Evolutionary conservation across 92 coral and sea anemone species (phyloP).

Genomic region (Porites cylindrica): DNA sequence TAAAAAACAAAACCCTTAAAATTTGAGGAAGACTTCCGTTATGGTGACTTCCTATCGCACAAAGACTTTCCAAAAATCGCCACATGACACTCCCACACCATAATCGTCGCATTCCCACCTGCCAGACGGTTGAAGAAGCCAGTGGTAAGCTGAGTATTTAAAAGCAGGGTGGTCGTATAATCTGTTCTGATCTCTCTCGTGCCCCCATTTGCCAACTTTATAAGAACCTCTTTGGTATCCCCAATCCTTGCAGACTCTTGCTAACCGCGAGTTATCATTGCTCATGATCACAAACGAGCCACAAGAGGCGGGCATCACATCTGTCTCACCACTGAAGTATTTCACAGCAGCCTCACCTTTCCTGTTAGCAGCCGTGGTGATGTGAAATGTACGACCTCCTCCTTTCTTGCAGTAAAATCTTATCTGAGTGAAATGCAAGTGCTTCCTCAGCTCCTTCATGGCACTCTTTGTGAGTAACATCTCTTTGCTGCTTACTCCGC

Average conservation of each 20-base stretch:
- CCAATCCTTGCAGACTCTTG: slow-evolving; percentile 13
- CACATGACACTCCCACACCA: too few species aligned
- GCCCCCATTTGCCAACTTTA: background rate
- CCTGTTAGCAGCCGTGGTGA: slow-evolving; percentile 18
- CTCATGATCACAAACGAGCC: slow-evolving; percentile 9
- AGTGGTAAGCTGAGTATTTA: background rate
- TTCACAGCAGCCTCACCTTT: background rate
- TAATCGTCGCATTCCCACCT: too few species aligned
- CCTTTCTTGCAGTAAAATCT: slow-evolving; percentile 26
- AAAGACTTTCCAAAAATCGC: too few species aligned
- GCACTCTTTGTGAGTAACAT: background rate
- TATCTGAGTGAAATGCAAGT: slow-evolving; percentile 15
- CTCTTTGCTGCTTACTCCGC: slow-evolving; percentile 15
- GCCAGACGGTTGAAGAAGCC: too few species aligned
- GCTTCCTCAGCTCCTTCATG: slow-evolving; percentile 2
- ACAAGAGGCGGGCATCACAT: slow-evolving; percentile 1
- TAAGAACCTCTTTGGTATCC: background rate
- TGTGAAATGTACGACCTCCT: slow-evolving; percentile 14
- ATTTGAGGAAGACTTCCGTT: too few species aligned
- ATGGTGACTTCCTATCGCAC: too few species aligned
- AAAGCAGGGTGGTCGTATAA: slow-evolving; percentile 37
- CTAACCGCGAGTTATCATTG: slow-evolving; percentile 15
- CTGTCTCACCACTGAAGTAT: slow-evolving; percentile 2
- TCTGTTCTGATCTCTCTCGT: background rate
- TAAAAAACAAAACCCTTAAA: too few species aligned